Conservation (phyloP, 2,888 invertebrate genomes). For the Leptinotarsa peninsularis region DNA sequence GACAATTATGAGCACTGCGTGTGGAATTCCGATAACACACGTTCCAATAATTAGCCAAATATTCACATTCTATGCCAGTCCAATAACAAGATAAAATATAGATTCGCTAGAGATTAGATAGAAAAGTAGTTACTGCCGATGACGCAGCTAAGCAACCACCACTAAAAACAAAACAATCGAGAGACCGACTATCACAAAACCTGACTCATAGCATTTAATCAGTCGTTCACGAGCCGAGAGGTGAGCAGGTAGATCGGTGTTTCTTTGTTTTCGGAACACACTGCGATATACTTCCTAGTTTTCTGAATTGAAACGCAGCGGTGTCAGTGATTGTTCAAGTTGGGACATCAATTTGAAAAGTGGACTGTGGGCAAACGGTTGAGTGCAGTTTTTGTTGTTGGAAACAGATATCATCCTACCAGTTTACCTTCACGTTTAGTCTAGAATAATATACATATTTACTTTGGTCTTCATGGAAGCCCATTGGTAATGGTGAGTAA, state of each 20-base stretch:
- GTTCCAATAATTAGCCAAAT: not conserved
- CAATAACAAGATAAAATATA: conserved; percentile 15
- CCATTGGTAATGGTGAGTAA: not conserved
- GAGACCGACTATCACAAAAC: conserved; percentile 46
- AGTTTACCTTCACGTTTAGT: conserved; percentile 5
- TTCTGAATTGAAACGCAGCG: conserved; percentile 1
- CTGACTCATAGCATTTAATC: conserved; percentile 53
- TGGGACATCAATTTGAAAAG: not conserved
- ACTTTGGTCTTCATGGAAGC: not conserved
- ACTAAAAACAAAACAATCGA: conserved; percentile 49
- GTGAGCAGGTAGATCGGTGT: conserved; percentile 34
- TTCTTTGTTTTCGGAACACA: conserved; percentile 24
- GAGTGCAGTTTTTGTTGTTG: conserved; percentile 14
- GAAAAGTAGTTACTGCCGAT: conserved; percentile 13
- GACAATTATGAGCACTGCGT: not conserved
- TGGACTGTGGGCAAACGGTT: not conserved
- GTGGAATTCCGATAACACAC: not conserved
- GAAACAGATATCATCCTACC: not conserved
- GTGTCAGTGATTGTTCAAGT: not conserved
- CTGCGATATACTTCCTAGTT: conserved; percentile 21
- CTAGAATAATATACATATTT: not conserved
- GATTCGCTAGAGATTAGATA: conserved; percentile 13
- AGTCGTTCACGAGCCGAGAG: conserved; percentile 45
- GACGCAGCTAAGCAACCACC: conserved; percentile 49
- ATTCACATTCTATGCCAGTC: not conserved